A percentile compares a stretch with the other conserved stretches of the same genome.
These are phyloP conservation scores for Neoscelio sp. DNA, from an alignment of 2,888 invertebrate genomes.

Conservation along the genomic window DNA sequence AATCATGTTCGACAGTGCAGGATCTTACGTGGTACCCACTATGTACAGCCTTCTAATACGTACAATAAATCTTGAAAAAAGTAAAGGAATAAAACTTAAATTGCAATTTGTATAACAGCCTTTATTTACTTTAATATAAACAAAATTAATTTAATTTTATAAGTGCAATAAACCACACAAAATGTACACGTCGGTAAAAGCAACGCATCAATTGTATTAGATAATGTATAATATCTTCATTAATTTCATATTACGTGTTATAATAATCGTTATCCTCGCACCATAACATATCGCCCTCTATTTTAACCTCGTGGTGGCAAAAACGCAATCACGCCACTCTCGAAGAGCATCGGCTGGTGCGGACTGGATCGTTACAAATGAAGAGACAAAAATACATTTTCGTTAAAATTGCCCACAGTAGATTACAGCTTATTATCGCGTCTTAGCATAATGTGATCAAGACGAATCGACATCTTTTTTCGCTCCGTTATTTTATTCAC, in stretches of 20 bases:
- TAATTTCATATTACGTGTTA: slow-evolving; percentile 5
- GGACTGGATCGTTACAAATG: slow-evolving; percentile 60
- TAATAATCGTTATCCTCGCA: slow-evolving; percentile 5
- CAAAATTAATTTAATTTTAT: slow-evolving; percentile 27
- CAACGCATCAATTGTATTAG: slow-evolving; percentile 26
- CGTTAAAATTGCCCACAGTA: slow-evolving; percentile 57
- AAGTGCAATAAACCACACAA: slow-evolving; percentile 42
- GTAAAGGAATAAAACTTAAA: neutral
- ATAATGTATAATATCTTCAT: slow-evolving; percentile 19
- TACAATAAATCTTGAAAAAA: too few species aligned
- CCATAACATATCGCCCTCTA: slow-evolving; percentile 13
- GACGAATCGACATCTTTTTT: slow-evolving; percentile 49
- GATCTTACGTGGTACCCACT: too few species aligned
- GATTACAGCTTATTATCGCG: slow-evolving; percentile 31
- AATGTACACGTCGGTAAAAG: slow-evolving; percentile 29
- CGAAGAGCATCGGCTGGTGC: neutral
- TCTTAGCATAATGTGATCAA: slow-evolving; percentile 31
- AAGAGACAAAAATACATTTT: slow-evolving; percentile 75
- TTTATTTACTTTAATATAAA: slow-evolving; percentile 76
- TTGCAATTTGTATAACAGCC: slow-evolving; percentile 78
- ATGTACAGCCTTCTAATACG: too few species aligned
- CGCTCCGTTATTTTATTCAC: slow-evolving; percentile 33
- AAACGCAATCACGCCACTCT: neutral
- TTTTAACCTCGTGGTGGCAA: neutral
- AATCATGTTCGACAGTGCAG: too few species aligned